These are phyloP conservation scores for Drosophila macrospina DNA, from an alignment of 2,888 invertebrate species.

Conservation along the genomic window DNA sequence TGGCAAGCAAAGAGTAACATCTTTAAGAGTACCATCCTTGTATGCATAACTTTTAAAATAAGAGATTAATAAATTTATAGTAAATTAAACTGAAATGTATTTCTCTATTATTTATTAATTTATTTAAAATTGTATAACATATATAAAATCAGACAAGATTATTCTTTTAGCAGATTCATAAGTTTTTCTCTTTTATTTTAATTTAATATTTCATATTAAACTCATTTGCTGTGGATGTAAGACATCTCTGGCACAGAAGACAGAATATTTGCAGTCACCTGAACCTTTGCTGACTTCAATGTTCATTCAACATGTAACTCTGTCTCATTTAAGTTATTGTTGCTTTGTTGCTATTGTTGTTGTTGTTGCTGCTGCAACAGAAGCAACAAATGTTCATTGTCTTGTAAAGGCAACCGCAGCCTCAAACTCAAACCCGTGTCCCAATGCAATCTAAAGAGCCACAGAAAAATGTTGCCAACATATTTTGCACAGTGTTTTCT, in stretches of 20 bases:
- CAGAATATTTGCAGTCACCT: background rate
- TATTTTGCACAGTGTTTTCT: slow-evolving; percentile 68
- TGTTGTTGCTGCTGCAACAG: slow-evolving; percentile 35
- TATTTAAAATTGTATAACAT: no score
- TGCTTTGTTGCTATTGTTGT: background rate
- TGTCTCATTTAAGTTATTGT: slow-evolving; percentile 13
- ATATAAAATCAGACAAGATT: no score
- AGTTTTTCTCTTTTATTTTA: background rate
- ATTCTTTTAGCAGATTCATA: no score
- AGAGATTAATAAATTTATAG: no score
- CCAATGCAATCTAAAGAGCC: slow-evolving; percentile 74
- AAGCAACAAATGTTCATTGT: slow-evolving; percentile 70
- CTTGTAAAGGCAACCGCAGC: slow-evolving; percentile 54
- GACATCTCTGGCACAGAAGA: slow-evolving; percentile 3
- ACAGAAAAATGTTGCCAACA: slow-evolving; percentile 71
- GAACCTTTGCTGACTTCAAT: slow-evolving; percentile 44
- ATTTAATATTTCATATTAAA: background rate
- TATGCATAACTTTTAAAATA: no score
- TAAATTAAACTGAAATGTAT: no score
- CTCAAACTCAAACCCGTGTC: slow-evolving; percentile 30
- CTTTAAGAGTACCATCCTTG: no score
- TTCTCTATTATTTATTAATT: no score
- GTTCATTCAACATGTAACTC: slow-evolving; percentile 14
- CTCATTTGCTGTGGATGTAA: background rate
- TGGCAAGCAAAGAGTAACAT: no score